A percentile compares a stretch with the other conserved stretches of the same genome.
Conservation (phyloP, 2,797 vertebrate genomes). For the Picus viridis region DNA sequence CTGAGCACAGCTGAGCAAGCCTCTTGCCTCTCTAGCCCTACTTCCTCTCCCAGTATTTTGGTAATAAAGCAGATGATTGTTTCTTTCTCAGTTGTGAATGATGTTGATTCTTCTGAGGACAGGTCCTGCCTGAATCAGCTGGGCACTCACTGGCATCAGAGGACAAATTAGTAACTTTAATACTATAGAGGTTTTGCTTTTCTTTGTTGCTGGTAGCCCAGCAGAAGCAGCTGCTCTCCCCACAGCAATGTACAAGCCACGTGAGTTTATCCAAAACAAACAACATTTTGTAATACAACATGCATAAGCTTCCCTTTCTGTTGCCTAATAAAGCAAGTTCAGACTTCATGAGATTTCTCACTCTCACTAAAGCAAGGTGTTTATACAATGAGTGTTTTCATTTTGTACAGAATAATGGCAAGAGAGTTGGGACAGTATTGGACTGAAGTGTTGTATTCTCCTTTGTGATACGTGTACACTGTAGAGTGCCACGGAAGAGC, state of each 20-base stretch:
- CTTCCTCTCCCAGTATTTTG: not conserved
- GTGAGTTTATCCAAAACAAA: not conserved
- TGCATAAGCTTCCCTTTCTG: not conserved
- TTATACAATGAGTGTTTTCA: not conserved
- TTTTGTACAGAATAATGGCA: not conserved
- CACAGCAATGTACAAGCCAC: not conserved
- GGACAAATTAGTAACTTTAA: not conserved
- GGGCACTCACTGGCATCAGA: not conserved
- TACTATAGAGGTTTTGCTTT: not conserved
- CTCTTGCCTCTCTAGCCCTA: not conserved
- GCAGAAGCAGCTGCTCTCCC: not conserved
- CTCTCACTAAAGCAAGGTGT: not conserved
- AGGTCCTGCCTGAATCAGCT: not conserved
- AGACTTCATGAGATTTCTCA: not conserved
- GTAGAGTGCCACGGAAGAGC: not conserved
- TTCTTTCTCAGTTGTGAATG: not conserved
- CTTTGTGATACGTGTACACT: not conserved
- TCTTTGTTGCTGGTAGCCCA: not conserved
- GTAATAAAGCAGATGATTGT: not conserved
- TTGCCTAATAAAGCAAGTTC: not conserved
- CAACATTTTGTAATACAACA: not conserved
- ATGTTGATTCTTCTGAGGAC: not conserved
- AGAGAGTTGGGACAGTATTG: not conserved
- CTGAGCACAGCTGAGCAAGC: not conserved
- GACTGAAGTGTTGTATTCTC: not conserved